A percentile compares a stretch with the other conserved stretches of the same genome.
Evolutionary conservation across 2,888 invertebrate species (phyloP).

Genomic region (Epicampocera succincta): DNA sequence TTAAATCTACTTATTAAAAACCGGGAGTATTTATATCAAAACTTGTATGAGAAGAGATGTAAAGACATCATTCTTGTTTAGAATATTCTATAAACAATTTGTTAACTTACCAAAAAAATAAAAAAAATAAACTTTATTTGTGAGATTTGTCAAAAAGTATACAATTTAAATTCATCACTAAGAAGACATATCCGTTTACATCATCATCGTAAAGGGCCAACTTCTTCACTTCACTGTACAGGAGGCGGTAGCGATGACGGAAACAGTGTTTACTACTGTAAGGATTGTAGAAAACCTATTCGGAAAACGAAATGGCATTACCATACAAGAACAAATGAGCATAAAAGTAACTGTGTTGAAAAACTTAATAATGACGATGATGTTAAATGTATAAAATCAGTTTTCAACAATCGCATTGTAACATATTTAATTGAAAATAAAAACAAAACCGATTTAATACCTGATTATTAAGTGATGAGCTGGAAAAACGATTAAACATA

Average conservation of each 20-base stretch:
- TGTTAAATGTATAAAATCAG: not conserved
- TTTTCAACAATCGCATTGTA: conserved; percentile 5
- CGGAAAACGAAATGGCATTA: not conserved
- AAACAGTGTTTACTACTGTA: not conserved
- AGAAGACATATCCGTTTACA: not conserved
- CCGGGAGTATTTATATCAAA: too few species aligned
- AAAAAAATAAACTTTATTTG: not conserved
- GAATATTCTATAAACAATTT: too few species aligned
- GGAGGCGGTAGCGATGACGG: too few species aligned
- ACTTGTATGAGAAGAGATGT: too few species aligned
- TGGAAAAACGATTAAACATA: not conserved
- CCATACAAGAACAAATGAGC: conserved; percentile 2
- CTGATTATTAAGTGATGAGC: not conserved
- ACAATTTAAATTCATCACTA: not conserved
- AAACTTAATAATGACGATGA: not conserved
- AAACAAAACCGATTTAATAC: conserved; percentile 1
- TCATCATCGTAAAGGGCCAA: not conserved
- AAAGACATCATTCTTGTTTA: too few species aligned
- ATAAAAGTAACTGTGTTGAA: not conserved
- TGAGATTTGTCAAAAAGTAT: not conserved
- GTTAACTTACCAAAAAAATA: too few species aligned
- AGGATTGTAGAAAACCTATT: not conserved
- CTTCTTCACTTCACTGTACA: conserved; percentile 1
- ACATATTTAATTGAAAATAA: conserved; percentile 12
- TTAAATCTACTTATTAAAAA: too few species aligned